Percentiles rank a stretch among this genome's conserved stretches.
Evolutionary conservation across 92 coral and sea anemone genomes (phyloP).

Genomic region (Actinernus sp.): DNA sequence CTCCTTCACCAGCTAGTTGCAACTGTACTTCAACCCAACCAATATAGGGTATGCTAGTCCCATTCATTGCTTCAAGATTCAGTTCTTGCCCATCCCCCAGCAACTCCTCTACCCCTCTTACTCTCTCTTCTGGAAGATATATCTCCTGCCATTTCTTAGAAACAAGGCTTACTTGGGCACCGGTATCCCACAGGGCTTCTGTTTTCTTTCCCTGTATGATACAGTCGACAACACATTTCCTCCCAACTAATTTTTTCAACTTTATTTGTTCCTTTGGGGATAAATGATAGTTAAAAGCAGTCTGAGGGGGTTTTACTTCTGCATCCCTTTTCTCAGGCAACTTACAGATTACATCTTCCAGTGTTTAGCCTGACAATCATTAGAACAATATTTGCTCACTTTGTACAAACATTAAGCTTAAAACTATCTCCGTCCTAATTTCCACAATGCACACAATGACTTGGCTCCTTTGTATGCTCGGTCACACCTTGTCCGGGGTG

Average conservation of each 20-base stretch:
- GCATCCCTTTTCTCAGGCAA: too few relatives aligned
- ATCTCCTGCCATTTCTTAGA: slow-evolving; percentile 26
- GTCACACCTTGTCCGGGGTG: slow-evolving; percentile 65
- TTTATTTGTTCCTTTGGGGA: slow-evolving; percentile 51
- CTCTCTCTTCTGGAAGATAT: slow-evolving; percentile 21
- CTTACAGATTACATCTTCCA: too few relatives aligned
- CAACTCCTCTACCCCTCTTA: slow-evolving; percentile 41
- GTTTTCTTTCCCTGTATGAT: slow-evolving; percentile 27
- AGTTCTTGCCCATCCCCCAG: slow-evolving; percentile 38
- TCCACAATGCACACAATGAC: slow-evolving; percentile 38
- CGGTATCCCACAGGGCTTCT: slow-evolving; percentile 69
- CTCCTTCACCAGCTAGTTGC: slow-evolving; percentile 27
- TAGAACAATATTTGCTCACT: slow-evolving; percentile 29
- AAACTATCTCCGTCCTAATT: slow-evolving; percentile 9
- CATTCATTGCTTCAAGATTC: slow-evolving; percentile 64
- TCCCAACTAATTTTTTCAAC: slow-evolving; percentile 40
- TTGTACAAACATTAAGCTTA: slow-evolving; percentile 19
- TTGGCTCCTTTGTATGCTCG: slow-evolving; percentile 36
- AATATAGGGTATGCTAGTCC: slow-evolving; percentile 53
- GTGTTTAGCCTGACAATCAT: slow-evolving; percentile 23
- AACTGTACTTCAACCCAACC: slow-evolving; percentile 65
- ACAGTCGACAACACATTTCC: slow-evolving; percentile 47
- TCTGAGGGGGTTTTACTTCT: too few relatives aligned
- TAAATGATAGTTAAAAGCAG: slow-evolving; percentile 11
- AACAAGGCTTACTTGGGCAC: slow-evolving; percentile 59